Conservation (phyloP, 30 jellyfish, hydroid and myxozoan species). For the Mastigias papua region DNA sequence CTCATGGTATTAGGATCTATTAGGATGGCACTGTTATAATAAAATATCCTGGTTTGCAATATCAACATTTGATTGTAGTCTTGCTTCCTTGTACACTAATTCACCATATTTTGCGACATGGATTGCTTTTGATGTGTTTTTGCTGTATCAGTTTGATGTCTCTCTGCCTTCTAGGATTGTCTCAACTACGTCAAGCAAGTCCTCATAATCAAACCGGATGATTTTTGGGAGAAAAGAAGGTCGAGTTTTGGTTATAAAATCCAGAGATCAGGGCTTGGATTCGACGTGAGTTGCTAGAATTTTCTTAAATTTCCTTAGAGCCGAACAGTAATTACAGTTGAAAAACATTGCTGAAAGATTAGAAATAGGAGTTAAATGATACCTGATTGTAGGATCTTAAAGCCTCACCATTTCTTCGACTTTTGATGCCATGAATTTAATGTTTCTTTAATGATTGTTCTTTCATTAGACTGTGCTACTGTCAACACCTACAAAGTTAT, state of each 20-base stretch:
- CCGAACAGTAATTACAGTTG: too few relatives aligned
- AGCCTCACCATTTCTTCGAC: neutral
- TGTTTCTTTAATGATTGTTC: neutral
- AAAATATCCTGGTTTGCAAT: too few relatives aligned
- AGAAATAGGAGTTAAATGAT: too few relatives aligned
- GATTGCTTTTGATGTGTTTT: neutral
- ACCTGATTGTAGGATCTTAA: too few relatives aligned
- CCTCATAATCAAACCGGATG: conserved; percentile 77
- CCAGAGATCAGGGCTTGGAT: conserved; percentile 69
- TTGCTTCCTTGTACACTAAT: neutral
- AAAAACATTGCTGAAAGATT: too few relatives aligned
- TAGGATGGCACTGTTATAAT: too few relatives aligned
- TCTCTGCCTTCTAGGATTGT: conserved; percentile 33
- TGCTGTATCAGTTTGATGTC: neutral
- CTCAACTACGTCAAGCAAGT: conserved; percentile 50
- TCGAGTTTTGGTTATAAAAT: conserved; percentile 80
- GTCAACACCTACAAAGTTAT: conserved; percentile 66
- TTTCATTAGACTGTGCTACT: conserved; percentile 57
- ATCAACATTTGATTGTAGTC: too few relatives aligned
- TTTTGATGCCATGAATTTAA: too few relatives aligned
- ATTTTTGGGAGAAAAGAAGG: conserved; percentile 83
- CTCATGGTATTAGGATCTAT: too few relatives aligned
- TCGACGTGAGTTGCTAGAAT: conserved; percentile 65
- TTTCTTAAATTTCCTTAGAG: too few relatives aligned
- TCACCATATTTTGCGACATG: neutral